Evolutionary conservation across 2,888 invertebrate species (phyloP), one percentile per base, ranked within the genome.

Genomic region (Salticus scenicus): DNA sequence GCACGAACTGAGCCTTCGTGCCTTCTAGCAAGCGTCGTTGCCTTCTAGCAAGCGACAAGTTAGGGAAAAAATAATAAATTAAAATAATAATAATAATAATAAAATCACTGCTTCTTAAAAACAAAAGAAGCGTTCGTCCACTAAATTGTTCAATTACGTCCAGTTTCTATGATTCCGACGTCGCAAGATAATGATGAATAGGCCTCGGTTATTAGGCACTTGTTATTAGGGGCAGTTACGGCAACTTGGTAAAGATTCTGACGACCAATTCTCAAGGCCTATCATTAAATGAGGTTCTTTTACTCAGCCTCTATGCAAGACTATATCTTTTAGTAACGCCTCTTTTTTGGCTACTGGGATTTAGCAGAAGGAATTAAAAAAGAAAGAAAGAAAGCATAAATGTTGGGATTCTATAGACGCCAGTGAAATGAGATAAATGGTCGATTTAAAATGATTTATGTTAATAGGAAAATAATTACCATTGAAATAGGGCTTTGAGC

Each of bases 151-250:
- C 57, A 57, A 57, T 57, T 24, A 57, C 57, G 71, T 76, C 76
- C 66, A 71, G 76, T 76, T 82, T 82, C 75, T 82, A n/a, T 63
- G 33, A 71, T 76, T 76, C 66, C 24, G n/a, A 20, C 42, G 67
- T 70, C 70, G 70, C 69, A 10, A 37, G 28, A 5, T 27, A 30
- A 47, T 82, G 82, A 82, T 82, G 71, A 82, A 82, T 82, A 42
- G 51, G 30, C 20, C 10, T 27, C 47, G 42, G 69, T 76, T 76
- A 82, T 82, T 82, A 72, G 70, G 71, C 51, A 41, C 82, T 63
- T 66, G 82, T 82, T 82, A 82, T 82, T 82, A 82, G 82, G 17
- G 27, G 82, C 71, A 71, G 71, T 82, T 82, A 71, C 63, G 71
- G 47, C 41, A 28, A 42, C 70, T 42, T 42, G n/a, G 33, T 27